Evolutionary conservation across 2,888 invertebrate species (phyloP).

Genomic region (Fragum whitleyi): DNA sequence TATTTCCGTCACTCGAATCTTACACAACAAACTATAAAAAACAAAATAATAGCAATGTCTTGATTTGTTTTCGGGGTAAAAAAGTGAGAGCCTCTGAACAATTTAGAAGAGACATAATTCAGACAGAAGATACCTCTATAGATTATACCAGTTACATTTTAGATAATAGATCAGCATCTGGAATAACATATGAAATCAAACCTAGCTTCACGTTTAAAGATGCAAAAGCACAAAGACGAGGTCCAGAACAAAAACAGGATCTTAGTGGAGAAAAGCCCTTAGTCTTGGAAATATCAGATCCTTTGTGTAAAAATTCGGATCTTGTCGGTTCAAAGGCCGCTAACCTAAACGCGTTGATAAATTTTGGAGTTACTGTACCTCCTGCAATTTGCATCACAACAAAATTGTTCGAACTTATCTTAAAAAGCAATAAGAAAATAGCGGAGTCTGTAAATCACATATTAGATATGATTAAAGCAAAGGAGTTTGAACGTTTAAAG

Average conservation of each 20-base stretch:
- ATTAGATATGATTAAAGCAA: background rate
- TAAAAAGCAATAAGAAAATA: background rate
- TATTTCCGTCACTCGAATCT: slow-evolving; percentile 6
- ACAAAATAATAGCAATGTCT: background rate
- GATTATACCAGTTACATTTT: background rate
- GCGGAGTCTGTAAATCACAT: background rate
- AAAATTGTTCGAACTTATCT: background rate
- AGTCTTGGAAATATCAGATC: background rate
- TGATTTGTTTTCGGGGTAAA: background rate
- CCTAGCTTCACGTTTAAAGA: background rate
- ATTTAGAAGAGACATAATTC: background rate
- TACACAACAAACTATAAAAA: background rate
- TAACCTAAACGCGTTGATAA: background rate
- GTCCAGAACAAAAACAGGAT: background rate
- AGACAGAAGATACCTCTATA: background rate
- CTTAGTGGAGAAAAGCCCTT: background rate
- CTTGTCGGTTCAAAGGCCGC: slow-evolving; percentile 13
- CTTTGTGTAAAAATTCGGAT: background rate
- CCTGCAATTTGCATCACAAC: slow-evolving; percentile 1
- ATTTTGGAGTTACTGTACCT: background rate
- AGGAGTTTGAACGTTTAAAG: background rate
- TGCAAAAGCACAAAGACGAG: background rate
- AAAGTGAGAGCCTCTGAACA: background rate
- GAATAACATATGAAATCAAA: background rate
- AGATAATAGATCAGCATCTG: background rate